These are phyloP conservation scores for Sminthurinus aureus DNA, from an alignment of 2,888 invertebrate species.

Conservation along the genomic window DNA sequence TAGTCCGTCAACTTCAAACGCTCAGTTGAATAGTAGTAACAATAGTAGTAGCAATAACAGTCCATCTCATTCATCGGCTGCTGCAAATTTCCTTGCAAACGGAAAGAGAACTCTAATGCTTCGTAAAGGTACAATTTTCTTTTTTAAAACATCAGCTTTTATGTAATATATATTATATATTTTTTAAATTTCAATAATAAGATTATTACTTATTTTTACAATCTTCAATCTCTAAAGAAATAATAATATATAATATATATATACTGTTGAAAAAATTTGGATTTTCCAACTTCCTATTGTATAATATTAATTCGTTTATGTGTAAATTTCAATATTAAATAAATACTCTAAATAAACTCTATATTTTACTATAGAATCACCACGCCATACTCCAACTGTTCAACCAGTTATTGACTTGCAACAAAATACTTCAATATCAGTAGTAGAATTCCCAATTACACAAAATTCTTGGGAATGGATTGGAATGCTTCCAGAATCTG, in stretches of 20 bases:
- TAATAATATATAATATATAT: too few species aligned
- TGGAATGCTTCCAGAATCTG: constrained; percentile 71
- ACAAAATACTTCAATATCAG: constrained; percentile 60
- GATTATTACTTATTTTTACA: too few species aligned
- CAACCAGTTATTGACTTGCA: constrained; percentile 1
- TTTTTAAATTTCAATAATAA: too few species aligned
- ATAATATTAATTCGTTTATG: not conserved
- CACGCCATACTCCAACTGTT: constrained; percentile 17
- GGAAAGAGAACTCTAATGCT: constrained; percentile 50
- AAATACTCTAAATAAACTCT: too few species aligned
- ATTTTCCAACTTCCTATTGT: too few species aligned
- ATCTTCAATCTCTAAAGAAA: too few species aligned
- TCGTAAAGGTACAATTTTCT: constrained; percentile 45
- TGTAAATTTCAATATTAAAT: too few species aligned
- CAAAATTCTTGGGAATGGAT: constrained; percentile 70
- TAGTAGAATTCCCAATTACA: constrained; percentile 76
- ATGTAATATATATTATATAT: too few species aligned
- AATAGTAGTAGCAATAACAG: constrained; percentile 47
- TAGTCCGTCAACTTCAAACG: constrained; percentile 38
- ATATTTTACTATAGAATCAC: constrained; percentile 32
- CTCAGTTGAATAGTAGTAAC: not conserved
- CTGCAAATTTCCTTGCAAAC: constrained; percentile 52
- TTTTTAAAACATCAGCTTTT: constrained; percentile 11
- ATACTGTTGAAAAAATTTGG: too few species aligned
- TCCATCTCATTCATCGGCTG: constrained; percentile 48